phyloP scores from a whole-genome alignment of 2,797 vertebrate species.

The Todus mexicanus region DNA sequence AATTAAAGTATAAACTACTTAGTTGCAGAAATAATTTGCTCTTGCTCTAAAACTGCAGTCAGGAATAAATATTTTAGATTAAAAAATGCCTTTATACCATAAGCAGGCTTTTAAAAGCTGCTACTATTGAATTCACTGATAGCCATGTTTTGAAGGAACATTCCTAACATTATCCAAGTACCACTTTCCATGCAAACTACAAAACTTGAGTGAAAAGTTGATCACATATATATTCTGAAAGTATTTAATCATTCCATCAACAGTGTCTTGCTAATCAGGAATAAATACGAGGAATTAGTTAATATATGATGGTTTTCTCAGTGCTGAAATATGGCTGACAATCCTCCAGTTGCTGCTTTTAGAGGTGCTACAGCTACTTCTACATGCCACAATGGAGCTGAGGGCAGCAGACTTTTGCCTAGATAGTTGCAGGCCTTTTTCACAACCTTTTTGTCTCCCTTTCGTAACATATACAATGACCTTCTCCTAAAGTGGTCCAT shows the following conservation, averaged over 20 bases:
- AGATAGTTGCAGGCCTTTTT: not conserved
- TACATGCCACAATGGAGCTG: rapidly evolving
- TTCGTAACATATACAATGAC: not conserved
- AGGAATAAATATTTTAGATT: constrained; percentile 9
- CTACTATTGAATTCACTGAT: not conserved
- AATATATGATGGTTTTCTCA: not conserved
- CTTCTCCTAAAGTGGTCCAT: not conserved
- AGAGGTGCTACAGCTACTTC: not conserved
- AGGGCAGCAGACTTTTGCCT: not conserved
- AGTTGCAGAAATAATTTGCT: not conserved
- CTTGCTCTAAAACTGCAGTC: not conserved
- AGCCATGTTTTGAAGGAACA: not conserved
- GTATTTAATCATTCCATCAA: not conserved
- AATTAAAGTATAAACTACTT: constrained; percentile 31
- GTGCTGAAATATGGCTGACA: not conserved
- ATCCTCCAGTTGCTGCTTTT: not conserved
- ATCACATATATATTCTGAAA: not conserved
- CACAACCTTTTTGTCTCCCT: not conserved
- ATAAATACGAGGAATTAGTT: not conserved
- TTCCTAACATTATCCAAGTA: constrained; percentile 1
- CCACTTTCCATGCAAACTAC: not conserved
- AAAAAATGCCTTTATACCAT: not conserved
- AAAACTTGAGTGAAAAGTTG: constrained; percentile 21
- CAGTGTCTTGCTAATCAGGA: not conserved
- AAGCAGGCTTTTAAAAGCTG: constrained; percentile 1